Conservation (phyloP, 2,113 vertebrate species). For the Greenwoodochromis staneri region DNA sequence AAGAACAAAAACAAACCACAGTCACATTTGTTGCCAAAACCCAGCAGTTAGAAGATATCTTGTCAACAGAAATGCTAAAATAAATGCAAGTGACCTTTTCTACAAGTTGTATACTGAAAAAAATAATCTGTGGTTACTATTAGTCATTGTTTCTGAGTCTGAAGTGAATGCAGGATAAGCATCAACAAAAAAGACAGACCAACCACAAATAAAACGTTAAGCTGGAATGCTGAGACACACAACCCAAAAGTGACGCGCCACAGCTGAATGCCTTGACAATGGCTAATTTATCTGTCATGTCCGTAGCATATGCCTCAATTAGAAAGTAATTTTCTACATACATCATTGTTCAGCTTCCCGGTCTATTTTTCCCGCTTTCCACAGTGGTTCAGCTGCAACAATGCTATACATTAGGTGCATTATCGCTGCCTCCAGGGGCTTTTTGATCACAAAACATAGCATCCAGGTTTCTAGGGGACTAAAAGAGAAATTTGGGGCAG, state of each 20-base stretch:
- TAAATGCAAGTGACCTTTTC: not conserved
- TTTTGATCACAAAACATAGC: slow-evolving; percentile 52
- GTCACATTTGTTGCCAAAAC: not conserved
- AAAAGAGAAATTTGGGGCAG: slow-evolving; percentile 35
- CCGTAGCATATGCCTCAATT: slow-evolving; percentile 63
- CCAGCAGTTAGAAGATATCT: not conserved
- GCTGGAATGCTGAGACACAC: slow-evolving; percentile 17
- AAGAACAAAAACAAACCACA: not conserved
- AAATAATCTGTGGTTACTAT: not conserved
- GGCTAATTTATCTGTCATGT: slow-evolving; percentile 68
- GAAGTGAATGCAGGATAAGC: not conserved
- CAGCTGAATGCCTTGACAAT: slow-evolving; percentile 58
- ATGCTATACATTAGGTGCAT: slow-evolving; percentile 32
- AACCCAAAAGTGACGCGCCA: slow-evolving; percentile 27
- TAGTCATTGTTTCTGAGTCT: not conserved
- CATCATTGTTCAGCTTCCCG: slow-evolving; percentile 51
- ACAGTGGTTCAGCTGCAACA: slow-evolving; percentile 31
- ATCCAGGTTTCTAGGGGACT: slow-evolving; percentile 1
- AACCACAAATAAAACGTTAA: slow-evolving; percentile 25
- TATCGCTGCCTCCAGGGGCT: slow-evolving; percentile 32
- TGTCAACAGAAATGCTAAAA: not conserved
- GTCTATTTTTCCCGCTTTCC: slow-evolving; percentile 27
- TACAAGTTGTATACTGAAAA: not conserved
- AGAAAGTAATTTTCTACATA: slow-evolving; percentile 65
- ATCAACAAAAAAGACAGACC: not conserved